These are phyloP conservation scores for Sitodiplosis mosellana DNA, from an alignment of 1,140 invertebrate species.

Conservation along the genomic window DNA sequence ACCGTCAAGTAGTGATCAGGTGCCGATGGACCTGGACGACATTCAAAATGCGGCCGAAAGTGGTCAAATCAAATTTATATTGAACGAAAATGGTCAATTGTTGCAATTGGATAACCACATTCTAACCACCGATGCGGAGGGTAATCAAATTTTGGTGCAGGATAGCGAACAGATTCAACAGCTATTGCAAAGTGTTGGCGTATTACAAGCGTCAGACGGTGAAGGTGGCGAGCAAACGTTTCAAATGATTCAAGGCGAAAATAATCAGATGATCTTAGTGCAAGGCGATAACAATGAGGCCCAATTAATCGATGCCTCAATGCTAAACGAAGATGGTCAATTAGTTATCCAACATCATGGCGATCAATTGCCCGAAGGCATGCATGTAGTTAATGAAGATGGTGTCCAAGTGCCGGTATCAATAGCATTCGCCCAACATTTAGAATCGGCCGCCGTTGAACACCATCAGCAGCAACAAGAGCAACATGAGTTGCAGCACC, in stretches of 20 bases:
- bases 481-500: slow-evolving; percentile 7
- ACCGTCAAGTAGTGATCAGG: slow-evolving; percentile 13
- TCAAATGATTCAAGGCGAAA: slow-evolving; percentile 24
- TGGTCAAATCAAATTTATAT: slow-evolving; percentile 24
- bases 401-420: slow-evolving; percentile 24
- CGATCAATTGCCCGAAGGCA: slow-evolving; percentile 16
- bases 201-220: slow-evolving; percentile 21
- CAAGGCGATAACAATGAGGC: slow-evolving; percentile 23
- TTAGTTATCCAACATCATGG: slow-evolving; percentile 22
- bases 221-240: slow-evolving; percentile 23
- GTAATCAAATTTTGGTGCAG: slow-evolving; percentile 25
- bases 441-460: slow-evolving; percentile 18
- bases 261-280: slow-evolving; percentile 24
- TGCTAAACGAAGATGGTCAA: slow-evolving; percentile 22
- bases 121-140: slow-evolving; percentile 21
- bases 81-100: slow-evolving; percentile 23
- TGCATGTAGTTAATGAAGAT: slow-evolving; percentile 23
- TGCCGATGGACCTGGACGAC: slow-evolving; percentile 24
- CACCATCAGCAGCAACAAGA: slow-evolving; percentile 15
- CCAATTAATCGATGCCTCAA: slow-evolving; percentile 23
- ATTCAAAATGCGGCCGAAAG: slow-evolving; percentile 24
- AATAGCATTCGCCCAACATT: slow-evolving; percentile 21
- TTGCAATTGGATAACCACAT: slow-evolving; percentile 24
- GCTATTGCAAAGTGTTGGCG: slow-evolving; percentile 22
- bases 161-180: slow-evolving; percentile 25